Evolutionary conservation across 2,888 invertebrate species (phyloP).

Genomic region (Crioceris asparagi): DNA sequence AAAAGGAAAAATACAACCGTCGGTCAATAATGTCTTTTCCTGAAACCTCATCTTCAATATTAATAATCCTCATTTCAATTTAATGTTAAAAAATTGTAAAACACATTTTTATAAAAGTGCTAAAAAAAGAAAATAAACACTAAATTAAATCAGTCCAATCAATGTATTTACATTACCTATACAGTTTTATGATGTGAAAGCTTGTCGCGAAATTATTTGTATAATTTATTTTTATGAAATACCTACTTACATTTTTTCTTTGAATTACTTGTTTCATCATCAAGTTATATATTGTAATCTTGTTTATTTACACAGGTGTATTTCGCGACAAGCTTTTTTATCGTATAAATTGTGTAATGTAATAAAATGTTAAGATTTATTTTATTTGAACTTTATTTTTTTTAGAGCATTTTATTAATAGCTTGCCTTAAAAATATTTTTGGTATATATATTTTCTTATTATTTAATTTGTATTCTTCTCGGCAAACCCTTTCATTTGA

Average conservation of each 20-base stretch:
- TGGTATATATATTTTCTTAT: too few relatives aligned
- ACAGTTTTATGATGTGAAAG: background rate
- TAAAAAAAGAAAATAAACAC: background rate
- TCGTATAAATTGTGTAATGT: slow-evolving; percentile 4
- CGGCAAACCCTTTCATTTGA: too few relatives aligned
- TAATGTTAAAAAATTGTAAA: background rate
- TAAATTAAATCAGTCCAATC: background rate
- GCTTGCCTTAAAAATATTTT: too few relatives aligned
- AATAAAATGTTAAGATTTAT: slow-evolving; percentile 2
- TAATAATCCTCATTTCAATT: background rate
- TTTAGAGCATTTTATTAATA: too few relatives aligned
- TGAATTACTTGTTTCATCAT: too few relatives aligned
- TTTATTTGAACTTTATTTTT: slow-evolving; percentile 1
- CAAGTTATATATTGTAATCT: background rate
- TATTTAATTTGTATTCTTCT: too few relatives aligned
- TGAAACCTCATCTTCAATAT: too few relatives aligned
- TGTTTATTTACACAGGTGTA: background rate
- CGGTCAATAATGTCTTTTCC: too few relatives aligned
- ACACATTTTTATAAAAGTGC: background rate
- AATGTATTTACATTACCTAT: background rate
- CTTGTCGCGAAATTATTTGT: too few relatives aligned
- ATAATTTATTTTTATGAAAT: too few relatives aligned
- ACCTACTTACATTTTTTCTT: too few relatives aligned
- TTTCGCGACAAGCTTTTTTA: slow-evolving; percentile 1
- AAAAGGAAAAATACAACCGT: too few relatives aligned